Conservation (phyloP, 2,888 invertebrate genomes). For the Noctua janthe region DNA sequence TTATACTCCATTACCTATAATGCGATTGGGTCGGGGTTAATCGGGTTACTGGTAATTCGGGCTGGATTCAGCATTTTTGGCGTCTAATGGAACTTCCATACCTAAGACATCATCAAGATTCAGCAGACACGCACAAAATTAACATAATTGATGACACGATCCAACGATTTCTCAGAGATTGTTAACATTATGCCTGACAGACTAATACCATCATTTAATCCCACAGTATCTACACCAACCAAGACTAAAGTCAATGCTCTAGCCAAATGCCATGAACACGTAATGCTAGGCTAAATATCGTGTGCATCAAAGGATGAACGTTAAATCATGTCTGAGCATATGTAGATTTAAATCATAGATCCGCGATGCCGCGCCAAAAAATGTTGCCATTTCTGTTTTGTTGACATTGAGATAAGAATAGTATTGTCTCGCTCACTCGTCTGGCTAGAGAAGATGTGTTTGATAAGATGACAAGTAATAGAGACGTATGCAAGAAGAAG, state of each 20-base stretch:
- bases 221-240: neutral
- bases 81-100: neutral
- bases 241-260: slow-evolving; percentile 41
- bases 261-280: slow-evolving; percentile 47
- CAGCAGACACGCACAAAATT: neutral
- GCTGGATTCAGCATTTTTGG: neutral
- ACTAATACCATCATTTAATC: slow-evolving; percentile 8
- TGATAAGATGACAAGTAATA: neutral
- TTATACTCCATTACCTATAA: neutral
- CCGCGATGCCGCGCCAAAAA: neutral
- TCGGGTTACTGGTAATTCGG: neutral
- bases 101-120: neutral
- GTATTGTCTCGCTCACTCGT: neutral
- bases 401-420: neutral
- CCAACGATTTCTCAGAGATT: neutral
- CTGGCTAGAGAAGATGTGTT: neutral
- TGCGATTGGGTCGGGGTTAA: neutral
- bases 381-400: neutral
- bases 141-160: neutral
- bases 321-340: slow-evolving; percentile 23
- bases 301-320: slow-evolving; percentile 45
- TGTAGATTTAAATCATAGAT: neutral
- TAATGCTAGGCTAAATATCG: slow-evolving; percentile 43
- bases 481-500: neutral
- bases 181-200: slow-evolving; percentile 10